Base-by-base conservation (phyloP, 2,797 vertebrate genomes). In the Pelochelys cantorii region DNA sequence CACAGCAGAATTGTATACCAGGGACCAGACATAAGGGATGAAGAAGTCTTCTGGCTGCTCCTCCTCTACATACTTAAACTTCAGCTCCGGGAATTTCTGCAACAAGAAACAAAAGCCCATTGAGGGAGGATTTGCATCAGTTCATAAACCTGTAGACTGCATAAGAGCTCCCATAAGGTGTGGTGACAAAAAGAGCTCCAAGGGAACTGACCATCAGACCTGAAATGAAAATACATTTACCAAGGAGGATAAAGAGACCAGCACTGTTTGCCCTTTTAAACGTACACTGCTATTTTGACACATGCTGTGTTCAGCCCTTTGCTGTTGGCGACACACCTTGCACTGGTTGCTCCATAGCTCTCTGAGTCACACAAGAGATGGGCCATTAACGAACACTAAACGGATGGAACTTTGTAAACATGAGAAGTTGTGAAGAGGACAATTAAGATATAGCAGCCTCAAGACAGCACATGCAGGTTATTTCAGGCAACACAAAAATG, bases 1-100 rank as follows among this genome's bases (percentile, higher is more conserved):
- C 2, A 98, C 98, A 0, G 98, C 99, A 0, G 99, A 99, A 97
- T 98, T 99, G 97, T 99, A 99, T 78, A 99, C 99, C 96, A 99
- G 98, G 6, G 99, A 99, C 99, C 99, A 99, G 60, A 99, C 99
- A 1, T 99, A 99, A 0, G 99, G 99, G 97, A 99, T 98, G 98
- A 99, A 99, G 97, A 99, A 99, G 92, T 99, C 99, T 95, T 99
- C 99, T 0, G 99, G 99, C 95, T 99, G 99, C 95, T 99, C 99
- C 93, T 99, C 99, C 96, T 99, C 99, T 96, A 99, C 99, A 0
- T 99, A 99, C 93, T 99, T 99, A 92, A 99, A 99, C 97, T 99
- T 99, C 93, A 99, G 97, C 97, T 99, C 99, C 0, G 99, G 99
- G 96, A 99, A 99, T 93, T 99, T 99, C 99, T 99, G 97, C 95